These are phyloP conservation scores for Gymnothorax javanicus DNA, from an alignment of 2,797 vertebrate genomes.

Conservation along the genomic window DNA sequence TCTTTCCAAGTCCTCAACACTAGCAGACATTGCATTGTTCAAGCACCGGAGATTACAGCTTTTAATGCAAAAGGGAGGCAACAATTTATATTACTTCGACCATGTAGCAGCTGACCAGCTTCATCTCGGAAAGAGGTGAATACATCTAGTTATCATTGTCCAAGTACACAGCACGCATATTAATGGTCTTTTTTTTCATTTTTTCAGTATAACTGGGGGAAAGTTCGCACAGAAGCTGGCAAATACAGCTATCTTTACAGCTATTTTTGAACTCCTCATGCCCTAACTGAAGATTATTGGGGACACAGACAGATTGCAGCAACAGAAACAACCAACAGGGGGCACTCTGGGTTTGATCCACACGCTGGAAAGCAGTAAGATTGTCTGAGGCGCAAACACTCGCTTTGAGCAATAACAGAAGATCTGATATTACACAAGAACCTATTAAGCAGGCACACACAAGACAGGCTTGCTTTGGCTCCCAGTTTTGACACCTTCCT, in stretches of 20 bases:
- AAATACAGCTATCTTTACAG: not conserved
- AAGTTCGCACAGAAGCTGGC: not conserved
- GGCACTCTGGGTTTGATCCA: not conserved
- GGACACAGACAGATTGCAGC: not conserved
- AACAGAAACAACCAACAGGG: not conserved
- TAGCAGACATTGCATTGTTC: not conserved
- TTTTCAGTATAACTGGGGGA: not conserved
- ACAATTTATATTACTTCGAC: not conserved
- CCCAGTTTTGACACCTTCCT: slow-evolving; percentile 67
- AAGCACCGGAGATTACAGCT: not conserved
- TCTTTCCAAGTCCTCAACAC: not conserved
- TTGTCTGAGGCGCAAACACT: not conserved
- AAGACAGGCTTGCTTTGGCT: slow-evolving; percentile 40
- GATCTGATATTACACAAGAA: not conserved
- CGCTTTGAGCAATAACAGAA: not conserved
- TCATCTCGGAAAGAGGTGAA: not conserved
- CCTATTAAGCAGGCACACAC: not conserved
- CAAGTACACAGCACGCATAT: not conserved
- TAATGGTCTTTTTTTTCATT: not conserved
- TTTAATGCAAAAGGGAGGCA: not conserved
- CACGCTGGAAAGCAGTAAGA: not conserved
- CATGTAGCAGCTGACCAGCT: not conserved
- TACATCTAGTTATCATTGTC: not conserved
- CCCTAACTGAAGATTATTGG: not conserved
- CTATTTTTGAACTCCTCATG: not conserved